Evolutionary conservation across 2,888 invertebrate genomes (phyloP).

Genomic region (Xestia ashworthii): DNA sequence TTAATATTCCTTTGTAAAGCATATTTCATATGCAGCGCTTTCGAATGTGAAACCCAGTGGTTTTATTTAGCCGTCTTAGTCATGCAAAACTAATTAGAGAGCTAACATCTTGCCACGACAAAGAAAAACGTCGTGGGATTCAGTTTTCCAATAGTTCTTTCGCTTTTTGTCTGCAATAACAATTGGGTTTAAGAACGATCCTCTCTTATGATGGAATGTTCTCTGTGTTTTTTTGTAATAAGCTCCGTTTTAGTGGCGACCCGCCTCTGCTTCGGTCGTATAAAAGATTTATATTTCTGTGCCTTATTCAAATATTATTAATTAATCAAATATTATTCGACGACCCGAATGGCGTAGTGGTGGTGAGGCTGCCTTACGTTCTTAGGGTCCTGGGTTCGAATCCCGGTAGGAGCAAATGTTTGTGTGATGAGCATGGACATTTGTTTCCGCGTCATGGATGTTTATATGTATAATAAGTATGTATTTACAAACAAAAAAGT

Average conservation of each 20-base stretch:
- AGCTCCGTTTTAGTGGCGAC: not conserved
- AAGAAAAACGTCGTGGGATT: slow-evolving; percentile 72
- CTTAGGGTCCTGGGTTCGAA: too few relatives aligned
- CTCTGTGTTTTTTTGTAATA: slow-evolving; percentile 3
- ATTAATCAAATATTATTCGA: too few relatives aligned
- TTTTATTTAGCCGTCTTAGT: slow-evolving; percentile 78
- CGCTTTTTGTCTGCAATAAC: slow-evolving; percentile 54
- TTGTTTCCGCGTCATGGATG: too few relatives aligned
- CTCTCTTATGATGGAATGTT: slow-evolving; percentile 40
- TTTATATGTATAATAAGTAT: too few relatives aligned
- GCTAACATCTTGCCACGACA: slow-evolving; percentile 48
- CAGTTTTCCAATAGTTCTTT: slow-evolving; percentile 66
- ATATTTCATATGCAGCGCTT: slow-evolving; percentile 75
- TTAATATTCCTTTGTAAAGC: slow-evolving; percentile 56
- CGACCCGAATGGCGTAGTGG: too few relatives aligned
- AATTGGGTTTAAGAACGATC: slow-evolving; percentile 45
- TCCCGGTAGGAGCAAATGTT: too few relatives aligned
- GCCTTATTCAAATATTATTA: not conserved
- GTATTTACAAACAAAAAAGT: too few relatives aligned
- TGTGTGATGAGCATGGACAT: too few relatives aligned
- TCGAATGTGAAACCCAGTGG: slow-evolving; percentile 81
- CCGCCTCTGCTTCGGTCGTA: not conserved
- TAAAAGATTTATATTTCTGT: not conserved
- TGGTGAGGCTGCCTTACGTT: too few relatives aligned
- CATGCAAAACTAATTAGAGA: slow-evolving; percentile 86